Evolutionary conservation across 2,888 invertebrate species (phyloP), one percentile per base, ranked within the genome.

Genomic region (Chrysopilus asiliformis): DNA sequence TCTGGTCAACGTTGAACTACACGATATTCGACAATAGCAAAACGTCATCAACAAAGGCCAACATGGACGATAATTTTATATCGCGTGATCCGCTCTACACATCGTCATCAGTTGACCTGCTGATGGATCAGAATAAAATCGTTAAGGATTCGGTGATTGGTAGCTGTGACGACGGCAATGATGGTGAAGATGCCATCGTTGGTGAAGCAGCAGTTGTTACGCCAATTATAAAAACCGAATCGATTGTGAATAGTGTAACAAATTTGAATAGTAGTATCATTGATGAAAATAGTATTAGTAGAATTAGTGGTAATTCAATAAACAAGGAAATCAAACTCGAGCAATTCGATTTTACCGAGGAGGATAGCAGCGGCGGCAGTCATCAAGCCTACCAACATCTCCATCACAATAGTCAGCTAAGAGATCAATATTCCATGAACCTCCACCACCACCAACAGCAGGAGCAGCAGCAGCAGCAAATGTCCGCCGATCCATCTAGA

Each of bases 1-100:
- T 82, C 47, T 84, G 85, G 82, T 71, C 76, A 38, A 67, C 68
- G 40, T 65, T 86, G 50, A 81, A 81, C 55, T 79, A 74, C 53
- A 73, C 71, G 53, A 74, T 78, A 53, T 67, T 71, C 47, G 74
- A 77, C 50, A 65, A 64, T 33, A 61, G 50, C 26, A 46, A 15
- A 25, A 28, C 34, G 29, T 12, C 14, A 17, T 5, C 13, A 25
- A 30, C 20, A 15, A 19, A 17, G 10, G 25, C 22, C 10, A 9
- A 16, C 4, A 32, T 25, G 12, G 43, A 51, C 6, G 50, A 53
- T 43, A 52, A 51, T 26, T 54, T 52, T 40, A 45, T 56, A 4
- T 51, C 51, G 4, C 53, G 56, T 9, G 39, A 57, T 19, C 43
- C 29, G 18, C 31, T 43, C n/a, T 56, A 56, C 36, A 49, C 49